Evolutionary conservation across 2,113 vertebrate species (phyloP).

Genomic region (Pedetes capensis): DNA sequence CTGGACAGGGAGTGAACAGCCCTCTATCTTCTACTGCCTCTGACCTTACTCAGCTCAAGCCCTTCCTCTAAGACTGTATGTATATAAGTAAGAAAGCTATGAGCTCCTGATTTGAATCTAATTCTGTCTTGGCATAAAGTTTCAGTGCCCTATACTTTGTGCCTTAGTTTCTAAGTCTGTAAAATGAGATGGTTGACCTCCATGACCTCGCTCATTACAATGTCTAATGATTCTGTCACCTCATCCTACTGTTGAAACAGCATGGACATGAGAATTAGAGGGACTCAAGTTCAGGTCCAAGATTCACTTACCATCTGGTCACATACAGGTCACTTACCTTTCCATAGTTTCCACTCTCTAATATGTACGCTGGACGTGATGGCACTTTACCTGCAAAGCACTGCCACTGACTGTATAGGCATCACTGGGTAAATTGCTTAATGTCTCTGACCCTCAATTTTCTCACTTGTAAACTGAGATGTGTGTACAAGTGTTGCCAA

Average conservation of each 20-base stretch:
- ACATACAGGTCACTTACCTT: background rate
- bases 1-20: rapidly evolving
- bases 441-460: background rate
- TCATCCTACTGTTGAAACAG: background rate
- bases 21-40: background rate
- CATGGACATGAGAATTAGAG: background rate
- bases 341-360: background rate
- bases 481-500: background rate
- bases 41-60: background rate
- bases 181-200: background rate
- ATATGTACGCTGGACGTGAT: background rate
- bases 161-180: background rate
- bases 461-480: background rate
- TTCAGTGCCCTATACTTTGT: background rate
- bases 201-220: background rate
- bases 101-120: background rate
- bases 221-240: background rate
- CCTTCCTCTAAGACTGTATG: background rate
- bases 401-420: background rate
- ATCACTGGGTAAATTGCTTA: background rate
- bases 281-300: background rate
- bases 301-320: background rate
- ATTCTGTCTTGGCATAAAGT: background rate
- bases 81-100: background rate
- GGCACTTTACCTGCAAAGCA: background rate